Evolutionary conservation across 1,140 invertebrate genomes (phyloP), one percentile per base, ranked within the genome.

Genomic region (Mesaphorura yosii): DNA sequence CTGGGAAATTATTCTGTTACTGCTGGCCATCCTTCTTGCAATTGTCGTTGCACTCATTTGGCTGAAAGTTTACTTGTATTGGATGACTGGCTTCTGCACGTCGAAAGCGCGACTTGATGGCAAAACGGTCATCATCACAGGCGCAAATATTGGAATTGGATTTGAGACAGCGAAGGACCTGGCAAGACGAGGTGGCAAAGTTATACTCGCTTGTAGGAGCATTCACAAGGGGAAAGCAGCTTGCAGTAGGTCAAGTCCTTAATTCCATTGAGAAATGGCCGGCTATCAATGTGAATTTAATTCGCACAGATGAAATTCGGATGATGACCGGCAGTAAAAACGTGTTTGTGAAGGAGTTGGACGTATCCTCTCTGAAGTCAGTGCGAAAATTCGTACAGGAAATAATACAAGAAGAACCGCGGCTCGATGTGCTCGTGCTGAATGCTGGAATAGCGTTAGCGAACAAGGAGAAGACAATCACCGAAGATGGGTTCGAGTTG

Each of bases 131-230:
- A 66, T 77, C 19, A 64, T 77, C 6, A 77, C 76, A 2, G 76
- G 76, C 19, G 73, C 72, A 10, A 77, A 73, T 52, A 64, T 65
- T 55, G 92, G 74, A 1, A 74, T 78, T 58, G 76, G 76, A 14
- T 69, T 70, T 57, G 70, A 72, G 41, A 71, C 75, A 6, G 74
- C 76, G 0, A 51, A 66, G 25, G 68, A 72, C 41, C 58, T 73
- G 23, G 72, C 67, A 7, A 61, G 45, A 44, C 52, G 69, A 63
- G 67, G 69, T n/a, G 71, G 69, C 12, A 59, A 62, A 51, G 69
- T 75, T 0, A 71, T 75, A 47, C 53, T 76, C 25, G 73, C 74
- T 5, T 74, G 73, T 55, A 59, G 73, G 23, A 66, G 68, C 61
- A 48, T 68, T 41, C 64, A 65, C 46, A 61, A 64, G 48, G 68